phyloP scores from a whole-genome alignment of 2,113 vertebrate genomes.

The Epinephelus lanceolatus region DNA sequence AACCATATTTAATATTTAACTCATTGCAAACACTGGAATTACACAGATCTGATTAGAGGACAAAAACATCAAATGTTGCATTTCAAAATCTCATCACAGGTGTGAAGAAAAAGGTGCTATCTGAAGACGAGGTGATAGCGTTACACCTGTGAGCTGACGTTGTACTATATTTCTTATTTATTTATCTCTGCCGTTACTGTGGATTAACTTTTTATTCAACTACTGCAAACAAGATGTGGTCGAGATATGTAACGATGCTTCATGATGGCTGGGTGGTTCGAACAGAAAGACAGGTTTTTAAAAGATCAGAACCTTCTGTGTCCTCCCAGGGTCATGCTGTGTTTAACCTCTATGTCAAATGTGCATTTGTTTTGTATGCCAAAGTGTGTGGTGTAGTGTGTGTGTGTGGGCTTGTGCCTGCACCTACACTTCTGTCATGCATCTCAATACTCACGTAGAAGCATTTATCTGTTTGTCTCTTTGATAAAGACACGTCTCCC shows the following conservation, averaged over 20 bases:
- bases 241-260: conserved; percentile 8
- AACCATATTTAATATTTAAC: conserved; percentile 79
- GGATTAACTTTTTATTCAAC: conserved; percentile 48
- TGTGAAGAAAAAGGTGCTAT: conserved; percentile 40
- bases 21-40: conserved; percentile 83
- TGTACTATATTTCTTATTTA: conserved; percentile 75
- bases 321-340: conserved; percentile 26
- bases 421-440: conserved; percentile 48
- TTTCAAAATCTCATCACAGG: conserved; percentile 33
- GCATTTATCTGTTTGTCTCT: conserved; percentile 24
- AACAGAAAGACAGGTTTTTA: not conserved
- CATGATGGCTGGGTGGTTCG: conserved; percentile 4
- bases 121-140: conserved; percentile 9
- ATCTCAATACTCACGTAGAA: conserved; percentile 39
- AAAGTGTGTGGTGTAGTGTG: conserved; percentile 32
- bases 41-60: conserved; percentile 25
- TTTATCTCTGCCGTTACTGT: conserved; percentile 67
- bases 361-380: conserved; percentile 33
- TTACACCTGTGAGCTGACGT: conserved; percentile 30
- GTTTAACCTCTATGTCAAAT: conserved; percentile 29
- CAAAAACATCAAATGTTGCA: conserved; percentile 40
- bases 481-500: conserved; percentile 22
- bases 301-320: conserved; percentile 12
- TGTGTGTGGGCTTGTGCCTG: conserved; percentile 26
- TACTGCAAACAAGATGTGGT: conserved; percentile 41